phyloP scores from a whole-genome alignment of 2,113 vertebrate genomes.

The human region DNA sequence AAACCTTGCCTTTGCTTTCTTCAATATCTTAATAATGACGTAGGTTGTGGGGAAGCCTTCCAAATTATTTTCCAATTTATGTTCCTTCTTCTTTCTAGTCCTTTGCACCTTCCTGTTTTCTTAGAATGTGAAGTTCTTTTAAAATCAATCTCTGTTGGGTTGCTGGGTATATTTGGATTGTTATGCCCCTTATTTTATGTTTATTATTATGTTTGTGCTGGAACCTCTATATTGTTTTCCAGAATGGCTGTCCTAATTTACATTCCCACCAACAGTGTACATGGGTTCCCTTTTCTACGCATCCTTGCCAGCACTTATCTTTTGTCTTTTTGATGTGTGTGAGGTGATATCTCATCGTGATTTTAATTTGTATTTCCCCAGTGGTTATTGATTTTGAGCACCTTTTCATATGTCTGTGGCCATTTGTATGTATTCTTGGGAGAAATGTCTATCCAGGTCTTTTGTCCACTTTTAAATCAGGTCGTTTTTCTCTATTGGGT shows the following conservation, averaged over 20 bases:
- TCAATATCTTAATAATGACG: neutral
- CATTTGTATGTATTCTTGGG: neutral
- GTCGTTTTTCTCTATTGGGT: neutral
- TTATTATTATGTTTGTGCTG: neutral
- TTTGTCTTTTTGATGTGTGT: neutral
- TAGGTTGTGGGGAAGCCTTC: neutral
- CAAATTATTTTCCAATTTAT: neutral
- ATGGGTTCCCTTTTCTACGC: neutral
- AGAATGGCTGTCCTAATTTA: neutral
- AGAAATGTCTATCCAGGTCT: neutral
- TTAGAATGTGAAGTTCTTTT: neutral
- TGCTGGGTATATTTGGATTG: neutral
- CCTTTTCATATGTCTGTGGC: neutral
- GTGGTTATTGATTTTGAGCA: neutral
- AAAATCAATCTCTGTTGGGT: neutral
- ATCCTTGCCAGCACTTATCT: neutral
- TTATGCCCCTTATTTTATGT: neutral
- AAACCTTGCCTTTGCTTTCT: neutral
- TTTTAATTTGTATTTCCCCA: neutral
- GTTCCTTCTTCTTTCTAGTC: neutral
- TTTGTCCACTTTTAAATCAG: neutral
- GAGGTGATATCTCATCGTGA: neutral
- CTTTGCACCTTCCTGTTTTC: neutral
- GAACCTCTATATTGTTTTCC: neutral
- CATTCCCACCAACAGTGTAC: neutral